Conservation (phyloP, 1,140 invertebrate genomes). For the Drosophila littoralis region DNA sequence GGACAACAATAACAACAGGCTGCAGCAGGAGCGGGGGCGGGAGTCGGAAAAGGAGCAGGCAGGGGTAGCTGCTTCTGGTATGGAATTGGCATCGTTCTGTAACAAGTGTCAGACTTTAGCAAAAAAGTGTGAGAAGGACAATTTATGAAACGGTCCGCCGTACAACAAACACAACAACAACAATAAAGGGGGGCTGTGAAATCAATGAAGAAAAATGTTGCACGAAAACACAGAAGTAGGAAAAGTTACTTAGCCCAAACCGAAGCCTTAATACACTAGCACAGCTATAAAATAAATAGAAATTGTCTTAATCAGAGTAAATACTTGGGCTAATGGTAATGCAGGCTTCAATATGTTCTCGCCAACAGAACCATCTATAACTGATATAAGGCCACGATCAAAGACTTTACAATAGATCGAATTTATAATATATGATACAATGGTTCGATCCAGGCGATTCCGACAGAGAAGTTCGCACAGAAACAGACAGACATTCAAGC, state of each 20-base stretch:
- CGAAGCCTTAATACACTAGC: slow-evolving; percentile 11
- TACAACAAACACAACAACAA: slow-evolving; percentile 12
- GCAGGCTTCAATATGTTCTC: too few relatives aligned
- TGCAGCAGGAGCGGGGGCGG: too few relatives aligned
- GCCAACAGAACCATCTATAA: too few relatives aligned
- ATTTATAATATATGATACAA: too few relatives aligned
- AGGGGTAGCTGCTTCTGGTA: slow-evolving; percentile 23
- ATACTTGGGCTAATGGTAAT: too few relatives aligned
- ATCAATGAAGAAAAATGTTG: slow-evolving; percentile 78
- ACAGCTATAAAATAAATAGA: not conserved
- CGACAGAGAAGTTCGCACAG: too few relatives aligned
- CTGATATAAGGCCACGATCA: too few relatives aligned
- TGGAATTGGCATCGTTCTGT: slow-evolving; percentile 51
- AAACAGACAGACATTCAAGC: too few relatives aligned
- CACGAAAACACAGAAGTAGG: slow-evolving; percentile 11
- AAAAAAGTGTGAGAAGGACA: slow-evolving; percentile 49
- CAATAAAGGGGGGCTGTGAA: slow-evolving; percentile 33
- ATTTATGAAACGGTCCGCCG: slow-evolving; percentile 69
- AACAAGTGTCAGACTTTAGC: slow-evolving; percentile 69
- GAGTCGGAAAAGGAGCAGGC: not conserved
- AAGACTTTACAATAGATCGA: not conserved
- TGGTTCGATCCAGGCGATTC: too few relatives aligned
- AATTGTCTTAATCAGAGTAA: too few relatives aligned
- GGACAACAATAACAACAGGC: slow-evolving; percentile 17
- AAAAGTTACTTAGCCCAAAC: not conserved